Conservation (phyloP, 2,113 vertebrate species). For the Nesoenas mayeri region DNA sequence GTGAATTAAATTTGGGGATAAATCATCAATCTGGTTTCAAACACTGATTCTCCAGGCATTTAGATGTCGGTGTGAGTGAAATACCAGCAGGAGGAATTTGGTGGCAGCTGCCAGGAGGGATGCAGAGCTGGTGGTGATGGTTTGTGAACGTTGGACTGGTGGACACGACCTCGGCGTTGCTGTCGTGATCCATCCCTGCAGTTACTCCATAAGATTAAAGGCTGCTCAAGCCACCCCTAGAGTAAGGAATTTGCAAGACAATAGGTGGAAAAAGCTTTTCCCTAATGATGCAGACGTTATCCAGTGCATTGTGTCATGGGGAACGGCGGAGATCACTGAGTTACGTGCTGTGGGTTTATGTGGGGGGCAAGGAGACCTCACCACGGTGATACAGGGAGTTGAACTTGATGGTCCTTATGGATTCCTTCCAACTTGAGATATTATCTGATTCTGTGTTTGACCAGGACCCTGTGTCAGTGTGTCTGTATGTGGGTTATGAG, state of each 20-base stretch:
- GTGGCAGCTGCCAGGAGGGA: no score
- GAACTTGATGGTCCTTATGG: rapidly evolving
- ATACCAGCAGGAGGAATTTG: not conserved
- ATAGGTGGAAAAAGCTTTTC: not conserved
- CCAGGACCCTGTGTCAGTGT: rapidly evolving
- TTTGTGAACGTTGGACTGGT: not conserved
- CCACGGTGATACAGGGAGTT: not conserved
- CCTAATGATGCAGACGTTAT: not conserved
- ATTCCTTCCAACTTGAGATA: not conserved
- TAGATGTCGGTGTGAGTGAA: not conserved
- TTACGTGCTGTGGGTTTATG: not conserved
- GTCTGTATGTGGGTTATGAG: not conserved
- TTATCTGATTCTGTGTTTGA: no score
- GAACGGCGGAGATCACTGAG: not conserved
- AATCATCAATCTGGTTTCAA: not conserved
- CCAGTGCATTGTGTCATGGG: not conserved
- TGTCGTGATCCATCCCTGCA: not conserved
- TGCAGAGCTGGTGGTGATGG: not conserved
- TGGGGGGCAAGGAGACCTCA: not conserved
- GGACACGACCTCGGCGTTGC: not conserved
- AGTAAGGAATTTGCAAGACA: not conserved
- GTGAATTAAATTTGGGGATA: not conserved
- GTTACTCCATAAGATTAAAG: not conserved
- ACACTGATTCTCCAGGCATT: not conserved
- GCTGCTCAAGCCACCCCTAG: not conserved